Base-by-base conservation (phyloP, 2,113 vertebrate species). In the Orcinus orca region DNA sequence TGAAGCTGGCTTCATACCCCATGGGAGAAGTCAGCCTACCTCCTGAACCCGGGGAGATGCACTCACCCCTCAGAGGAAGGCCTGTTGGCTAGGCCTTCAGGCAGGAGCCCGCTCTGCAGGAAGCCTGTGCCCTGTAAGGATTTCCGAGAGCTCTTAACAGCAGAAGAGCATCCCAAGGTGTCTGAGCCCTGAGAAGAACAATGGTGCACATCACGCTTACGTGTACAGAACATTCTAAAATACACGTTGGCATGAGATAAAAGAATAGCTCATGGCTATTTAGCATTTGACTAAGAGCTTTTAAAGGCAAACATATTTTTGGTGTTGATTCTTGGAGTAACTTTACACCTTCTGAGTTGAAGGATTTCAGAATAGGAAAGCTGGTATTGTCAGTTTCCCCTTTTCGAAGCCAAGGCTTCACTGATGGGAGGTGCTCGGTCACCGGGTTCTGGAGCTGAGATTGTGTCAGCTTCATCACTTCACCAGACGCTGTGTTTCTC, bases 101-200 rank as follows among this genome's bases (percentile, higher is more conserved):
- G 58, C 17, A 71, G 29, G 44, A 15, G 17, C 13, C 33, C 26
- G 63, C 10, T 84, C 55, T 36, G n/a, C 55, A 58, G 36, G 79
- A 58, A 67, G 1, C 8, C 5, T 14, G 6, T 0, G 1, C 8
- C n/a, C n/a, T 14, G 3, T 25, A 6, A 53, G 1, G 25, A 15
- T 31, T 41, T 13, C 11, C 0, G 50, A 41, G 17, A 23, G 8
- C 23, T 13, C 23, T 29, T 4, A 8, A 20, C 33, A 38, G 14
- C 41, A 38, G 14, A 62, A 67, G 36, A 53, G 2, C 2, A 14
- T 23, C 36, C 47, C 36, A 12, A 47, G 15, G 58, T 33, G 2
- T 41, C 33, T 10, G 58, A 68, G 20, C 20, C 13, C n/a, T 4
- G 2, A 41, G 95, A 47, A 14, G 26, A 86, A 29, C 29, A 6